phyloP scores from a whole-genome alignment of 2,888 invertebrate genomes.

The Diarsia brunnea region DNA sequence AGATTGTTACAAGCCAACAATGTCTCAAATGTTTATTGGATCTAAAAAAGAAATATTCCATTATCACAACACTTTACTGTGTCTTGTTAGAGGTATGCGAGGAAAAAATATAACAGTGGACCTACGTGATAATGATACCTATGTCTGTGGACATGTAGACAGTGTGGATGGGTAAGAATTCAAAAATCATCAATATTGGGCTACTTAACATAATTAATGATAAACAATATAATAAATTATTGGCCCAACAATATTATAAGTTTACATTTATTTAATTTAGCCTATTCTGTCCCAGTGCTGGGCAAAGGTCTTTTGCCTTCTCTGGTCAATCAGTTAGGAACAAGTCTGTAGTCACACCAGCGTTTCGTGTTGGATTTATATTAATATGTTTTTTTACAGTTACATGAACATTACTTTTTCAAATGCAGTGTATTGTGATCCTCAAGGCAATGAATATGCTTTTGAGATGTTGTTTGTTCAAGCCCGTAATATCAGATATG shows the following conservation, averaged over 20 bases:
- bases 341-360: no score
- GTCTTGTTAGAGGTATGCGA: slow-evolving; percentile 92
- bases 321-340: no score
- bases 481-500: slow-evolving; percentile 92
- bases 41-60: slow-evolving; percentile 84
- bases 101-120: slow-evolving; percentile 92
- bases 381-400: slow-evolving; percentile 79
- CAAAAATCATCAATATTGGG: not conserved
- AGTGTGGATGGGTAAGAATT: slow-evolving; percentile 92
- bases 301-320: no score
- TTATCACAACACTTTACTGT: slow-evolving; percentile 91
- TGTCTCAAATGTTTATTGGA: slow-evolving; percentile 78
- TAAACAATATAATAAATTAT: not conserved
- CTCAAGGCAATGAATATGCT: slow-evolving; percentile 90
- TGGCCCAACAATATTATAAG: not conserved
- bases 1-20: slow-evolving; percentile 17
- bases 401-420: slow-evolving; percentile 93
- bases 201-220: not conserved
- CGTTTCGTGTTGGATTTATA: not conserved
- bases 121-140: slow-evolving; percentile 92
- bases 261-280: not conserved
- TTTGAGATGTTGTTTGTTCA: slow-evolving; percentile 92
- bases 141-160: slow-evolving; percentile 91
- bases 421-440: slow-evolving; percentile 92
- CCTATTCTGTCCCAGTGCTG: no score